A percentile compares a stretch with the other conserved stretches of the same genome.
Conservation (phyloP, 2,797 vertebrate genomes). For the Lepidocolaptes lacrymiger region DNA sequence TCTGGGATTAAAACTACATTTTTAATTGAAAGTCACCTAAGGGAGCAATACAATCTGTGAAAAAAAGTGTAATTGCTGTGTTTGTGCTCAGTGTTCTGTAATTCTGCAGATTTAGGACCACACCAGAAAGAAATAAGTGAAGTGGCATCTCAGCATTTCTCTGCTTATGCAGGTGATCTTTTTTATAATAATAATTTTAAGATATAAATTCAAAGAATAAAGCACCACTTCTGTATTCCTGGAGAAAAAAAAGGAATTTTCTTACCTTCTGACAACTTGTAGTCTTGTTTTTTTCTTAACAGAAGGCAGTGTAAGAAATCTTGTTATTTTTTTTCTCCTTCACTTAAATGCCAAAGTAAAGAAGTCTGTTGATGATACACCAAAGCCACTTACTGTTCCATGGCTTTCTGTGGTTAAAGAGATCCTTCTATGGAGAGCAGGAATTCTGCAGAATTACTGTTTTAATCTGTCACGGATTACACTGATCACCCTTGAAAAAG, state of each 20-base stretch:
- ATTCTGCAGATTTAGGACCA: not conserved
- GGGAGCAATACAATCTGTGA: not conserved
- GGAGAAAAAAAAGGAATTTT: not conserved
- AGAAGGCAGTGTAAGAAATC: not conserved
- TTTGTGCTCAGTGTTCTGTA: not conserved
- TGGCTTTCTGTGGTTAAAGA: not conserved
- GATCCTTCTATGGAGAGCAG: not conserved
- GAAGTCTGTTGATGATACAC: not conserved
- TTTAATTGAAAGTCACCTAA: not conserved
- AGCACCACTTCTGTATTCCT: not conserved
- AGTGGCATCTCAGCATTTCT: not conserved
- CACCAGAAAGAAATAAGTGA: not conserved
- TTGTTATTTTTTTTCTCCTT: not conserved
- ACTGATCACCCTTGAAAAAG: not conserved
- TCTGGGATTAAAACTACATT: not conserved
- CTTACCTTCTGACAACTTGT: not conserved
- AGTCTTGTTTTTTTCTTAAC: not conserved
- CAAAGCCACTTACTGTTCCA: not conserved
- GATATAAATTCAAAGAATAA: not conserved
- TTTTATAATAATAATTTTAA: not conserved
- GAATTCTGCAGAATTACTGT: not conserved
- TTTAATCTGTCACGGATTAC: not conserved
- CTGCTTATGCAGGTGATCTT: not conserved
- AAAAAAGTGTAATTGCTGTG: not conserved
- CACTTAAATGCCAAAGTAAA: not conserved